phyloP scores from a whole-genome alignment of 2,113 vertebrate species.

The Coracopsis vasa region DNA sequence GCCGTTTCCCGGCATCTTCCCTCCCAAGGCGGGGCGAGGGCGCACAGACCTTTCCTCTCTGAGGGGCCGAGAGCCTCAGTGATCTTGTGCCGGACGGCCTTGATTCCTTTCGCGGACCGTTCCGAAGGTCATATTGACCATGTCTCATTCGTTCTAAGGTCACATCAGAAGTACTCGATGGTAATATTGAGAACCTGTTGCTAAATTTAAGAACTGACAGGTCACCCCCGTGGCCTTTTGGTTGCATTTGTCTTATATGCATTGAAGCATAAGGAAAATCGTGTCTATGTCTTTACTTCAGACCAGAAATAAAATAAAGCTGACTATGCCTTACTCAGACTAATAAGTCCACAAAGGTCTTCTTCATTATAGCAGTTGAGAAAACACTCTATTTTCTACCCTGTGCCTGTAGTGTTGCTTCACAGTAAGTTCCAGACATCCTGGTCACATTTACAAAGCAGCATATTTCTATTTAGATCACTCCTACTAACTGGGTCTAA shows the following conservation, averaged over 20 bases:
- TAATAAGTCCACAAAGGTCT: accelerated
- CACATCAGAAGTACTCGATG: accelerated
- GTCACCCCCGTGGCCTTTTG: accelerated
- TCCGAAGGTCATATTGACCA: accelerated
- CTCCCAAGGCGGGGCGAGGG: accelerated
- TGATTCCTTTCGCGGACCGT: accelerated
- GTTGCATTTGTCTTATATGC: accelerated
- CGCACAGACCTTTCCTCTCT: accelerated
- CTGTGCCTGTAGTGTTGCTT: not conserved
- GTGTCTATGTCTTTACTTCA: accelerated
- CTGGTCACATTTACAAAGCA: not conserved
- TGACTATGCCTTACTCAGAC: accelerated
- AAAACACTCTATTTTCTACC: not conserved
- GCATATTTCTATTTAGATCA: not conserved
- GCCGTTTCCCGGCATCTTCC: accelerated
- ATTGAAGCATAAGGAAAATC: not conserved
- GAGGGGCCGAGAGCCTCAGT: accelerated
- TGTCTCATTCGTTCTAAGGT: accelerated
- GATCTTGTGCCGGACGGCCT: accelerated
- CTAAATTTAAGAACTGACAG: accelerated
- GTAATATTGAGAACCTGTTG: accelerated
- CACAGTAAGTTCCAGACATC: not conserved
- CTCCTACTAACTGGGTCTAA: not conserved
- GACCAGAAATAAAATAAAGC: accelerated
- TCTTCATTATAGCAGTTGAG: not conserved